Evolutionary conservation across 2,888 invertebrate genomes (phyloP), one percentile per base, ranked within the genome.

Genomic region (Parasteatoda lunata): DNA sequence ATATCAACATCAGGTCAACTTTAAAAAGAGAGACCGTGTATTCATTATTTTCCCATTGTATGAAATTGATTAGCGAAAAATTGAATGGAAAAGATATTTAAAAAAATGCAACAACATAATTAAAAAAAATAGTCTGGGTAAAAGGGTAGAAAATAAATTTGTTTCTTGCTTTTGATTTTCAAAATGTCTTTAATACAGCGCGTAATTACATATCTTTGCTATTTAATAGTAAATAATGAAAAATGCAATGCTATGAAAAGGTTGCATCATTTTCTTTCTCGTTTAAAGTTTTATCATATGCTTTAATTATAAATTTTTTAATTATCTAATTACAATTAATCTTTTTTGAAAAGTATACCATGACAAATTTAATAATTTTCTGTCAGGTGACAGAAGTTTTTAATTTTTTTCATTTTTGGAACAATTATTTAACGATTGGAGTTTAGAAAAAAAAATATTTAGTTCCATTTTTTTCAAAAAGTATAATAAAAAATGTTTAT

Each of bases 1-100:
- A 59, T 59, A 59, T 59, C 59, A 59, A 59, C 59, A 59, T 59
- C n/a, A 30, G 59, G 59, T 59, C 59, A n/a, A 59, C 9, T n/a
- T 13, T 66, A 73, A 49, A 68, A 66, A 47, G 54, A 68, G 54
- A 69, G 45, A 80, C 30, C 70, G 47, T 48, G 69, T 45, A 69
- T 65, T 83, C 70, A 70, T 77, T 83, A 76, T 70, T 77, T 77
- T 76, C 65, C 70, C 49, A 59, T 66, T 75, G 30, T 49, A 47
- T 30, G 70, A 70, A 76, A 83, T 83, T 75, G 82, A 83, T 83
- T 83, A 83, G 76, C 72, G 59, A 68, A 49, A 80, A 80, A 80
- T 68, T 73, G 73, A 80, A 81, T 68, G 66, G 59, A 51, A 51
- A 59, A 69, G 47, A 69, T 64, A 70, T 48, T 13, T 13, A 72